Evolutionary conservation across 2,888 invertebrate species (phyloP).

Genomic region (Calameuta filiformis): DNA sequence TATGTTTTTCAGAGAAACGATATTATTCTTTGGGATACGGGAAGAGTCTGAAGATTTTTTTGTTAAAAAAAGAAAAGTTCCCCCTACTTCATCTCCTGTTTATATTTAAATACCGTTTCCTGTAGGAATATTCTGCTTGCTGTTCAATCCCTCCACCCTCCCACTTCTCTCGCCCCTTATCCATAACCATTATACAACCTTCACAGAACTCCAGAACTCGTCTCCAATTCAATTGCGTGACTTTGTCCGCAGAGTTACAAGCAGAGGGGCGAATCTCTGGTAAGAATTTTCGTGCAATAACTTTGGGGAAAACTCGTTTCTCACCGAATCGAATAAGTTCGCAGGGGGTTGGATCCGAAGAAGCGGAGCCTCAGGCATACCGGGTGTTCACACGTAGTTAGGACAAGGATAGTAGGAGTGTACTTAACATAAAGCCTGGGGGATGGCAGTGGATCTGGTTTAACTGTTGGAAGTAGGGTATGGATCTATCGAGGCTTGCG

Average conservation of each 20-base stretch:
- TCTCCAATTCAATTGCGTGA: not conserved
- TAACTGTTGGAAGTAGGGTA: not conserved
- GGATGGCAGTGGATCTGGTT: not conserved
- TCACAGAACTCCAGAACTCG: not conserved
- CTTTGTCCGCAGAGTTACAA: not conserved
- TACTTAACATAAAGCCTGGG: not conserved
- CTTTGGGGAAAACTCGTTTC: not conserved
- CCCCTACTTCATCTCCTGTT: not conserved
- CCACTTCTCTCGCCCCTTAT: not conserved
- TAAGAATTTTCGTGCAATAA: not conserved
- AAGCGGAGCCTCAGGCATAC: not conserved
- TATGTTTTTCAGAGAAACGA: not conserved
- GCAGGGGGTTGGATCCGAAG: not conserved
- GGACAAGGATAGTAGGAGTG: not conserved
- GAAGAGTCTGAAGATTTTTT: not conserved
- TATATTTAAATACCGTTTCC: not conserved
- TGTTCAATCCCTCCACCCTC: not conserved
- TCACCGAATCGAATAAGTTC: not conserved
- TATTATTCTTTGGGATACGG: not conserved
- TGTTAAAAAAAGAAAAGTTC: not conserved
- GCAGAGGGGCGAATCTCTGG: not conserved
- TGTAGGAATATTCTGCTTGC: not conserved
- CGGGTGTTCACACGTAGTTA: not conserved
- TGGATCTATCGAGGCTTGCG: slow-evolving; percentile 38
- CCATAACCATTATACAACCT: not conserved